These are phyloP conservation scores for Entomyzon cyanotis DNA, from an alignment of 2,113 vertebrate genomes.

Conservation along the genomic window DNA sequence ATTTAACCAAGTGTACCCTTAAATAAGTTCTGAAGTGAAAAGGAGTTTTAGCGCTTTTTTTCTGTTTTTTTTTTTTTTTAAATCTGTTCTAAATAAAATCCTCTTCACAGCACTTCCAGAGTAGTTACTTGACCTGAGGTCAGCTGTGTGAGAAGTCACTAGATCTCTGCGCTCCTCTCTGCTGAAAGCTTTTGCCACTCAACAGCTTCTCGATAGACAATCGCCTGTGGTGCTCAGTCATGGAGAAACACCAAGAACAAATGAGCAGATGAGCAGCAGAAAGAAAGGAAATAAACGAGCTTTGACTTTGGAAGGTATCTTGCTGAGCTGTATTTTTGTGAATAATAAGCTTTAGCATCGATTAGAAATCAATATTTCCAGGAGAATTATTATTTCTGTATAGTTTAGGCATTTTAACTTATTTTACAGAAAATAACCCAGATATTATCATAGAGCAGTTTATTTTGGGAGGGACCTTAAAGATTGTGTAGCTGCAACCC, in stretches of 20 bases:
- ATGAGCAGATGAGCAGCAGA: not conserved
- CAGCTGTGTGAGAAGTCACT: not conserved
- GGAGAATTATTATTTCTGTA: not conserved
- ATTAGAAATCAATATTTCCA: not conserved
- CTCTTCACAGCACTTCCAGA: not conserved
- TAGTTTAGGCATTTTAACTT: not conserved
- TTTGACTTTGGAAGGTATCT: not conserved
- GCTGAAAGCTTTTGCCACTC: not conserved
- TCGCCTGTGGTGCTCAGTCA: fast-evolving
- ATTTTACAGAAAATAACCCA: not conserved
- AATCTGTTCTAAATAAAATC: not conserved
- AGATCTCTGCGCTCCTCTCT: not conserved
- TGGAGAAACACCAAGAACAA: not conserved
- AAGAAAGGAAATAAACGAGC: not conserved
- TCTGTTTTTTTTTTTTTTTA: not conserved
- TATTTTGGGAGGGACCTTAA: not conserved
- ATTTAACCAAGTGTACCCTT: not conserved
- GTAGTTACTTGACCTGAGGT: not conserved
- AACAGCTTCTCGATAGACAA: fast-evolving
- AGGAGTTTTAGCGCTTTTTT: not conserved
- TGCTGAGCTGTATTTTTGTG: not conserved
- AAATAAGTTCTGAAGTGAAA: not conserved
- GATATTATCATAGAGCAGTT: not conserved
- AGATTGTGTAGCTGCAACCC: not conserved
- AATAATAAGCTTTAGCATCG: not conserved